These are phyloP conservation scores for Muntiacus reevesi DNA, from an alignment of 2,113 vertebrate species.

Conservation along the genomic window DNA sequence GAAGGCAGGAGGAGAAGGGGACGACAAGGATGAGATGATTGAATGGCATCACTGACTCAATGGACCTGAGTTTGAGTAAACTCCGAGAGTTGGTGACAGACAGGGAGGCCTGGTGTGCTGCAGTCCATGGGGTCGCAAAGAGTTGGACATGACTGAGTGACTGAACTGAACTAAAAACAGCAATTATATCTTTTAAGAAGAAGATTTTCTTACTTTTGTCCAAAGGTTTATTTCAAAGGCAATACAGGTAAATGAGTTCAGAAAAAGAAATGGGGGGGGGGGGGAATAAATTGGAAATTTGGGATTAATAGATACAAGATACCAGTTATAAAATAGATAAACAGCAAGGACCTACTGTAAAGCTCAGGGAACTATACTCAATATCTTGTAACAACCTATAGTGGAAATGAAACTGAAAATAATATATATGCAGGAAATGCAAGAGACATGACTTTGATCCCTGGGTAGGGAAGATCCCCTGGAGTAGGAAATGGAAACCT, in stretches of 20 bases:
- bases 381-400: not conserved
- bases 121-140: not conserved
- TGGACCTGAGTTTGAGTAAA: not conserved
- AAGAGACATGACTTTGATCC: not conserved
- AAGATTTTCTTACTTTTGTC: conserved; percentile 17
- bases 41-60: not conserved
- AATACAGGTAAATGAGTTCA: conserved; percentile 21
- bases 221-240: conserved; percentile 11
- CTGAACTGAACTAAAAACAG: not conserved
- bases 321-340: not conserved
- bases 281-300: not conserved
- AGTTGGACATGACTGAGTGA: not conserved
- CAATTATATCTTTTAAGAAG: not conserved
- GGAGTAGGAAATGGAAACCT: not conserved
- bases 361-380: not conserved
- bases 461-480: not conserved
- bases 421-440: not conserved
- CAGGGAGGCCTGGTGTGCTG: not conserved
- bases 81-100: not conserved
- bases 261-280: not conserved
- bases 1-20: not conserved
- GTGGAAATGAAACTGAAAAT: not conserved
- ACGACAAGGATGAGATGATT: not conserved
- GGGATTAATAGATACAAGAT: not conserved
- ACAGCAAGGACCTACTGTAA: not conserved